Conservation (phyloP, 2,113 vertebrate genomes). For the Crocuta crocuta region DNA sequence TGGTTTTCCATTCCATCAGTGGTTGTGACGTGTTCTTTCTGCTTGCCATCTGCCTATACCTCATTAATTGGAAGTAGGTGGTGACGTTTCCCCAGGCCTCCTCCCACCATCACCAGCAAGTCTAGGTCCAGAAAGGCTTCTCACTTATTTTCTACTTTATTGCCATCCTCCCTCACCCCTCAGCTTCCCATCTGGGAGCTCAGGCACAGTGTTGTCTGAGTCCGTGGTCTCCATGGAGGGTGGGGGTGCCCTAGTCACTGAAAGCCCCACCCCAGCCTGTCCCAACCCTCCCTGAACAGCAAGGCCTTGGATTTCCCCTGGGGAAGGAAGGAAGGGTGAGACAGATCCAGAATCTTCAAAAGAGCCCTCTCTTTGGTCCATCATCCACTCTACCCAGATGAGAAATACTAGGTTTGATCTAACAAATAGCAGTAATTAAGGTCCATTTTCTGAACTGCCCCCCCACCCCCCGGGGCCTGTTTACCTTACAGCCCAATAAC, state of each 20-base stretch:
- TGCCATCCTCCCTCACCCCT: accelerated
- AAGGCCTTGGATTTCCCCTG: neutral
- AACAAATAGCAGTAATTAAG: conserved; percentile 69
- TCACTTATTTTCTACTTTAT: neutral
- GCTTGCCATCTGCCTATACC: conserved; percentile 2
- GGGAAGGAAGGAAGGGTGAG: neutral
- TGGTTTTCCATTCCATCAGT: conserved; percentile 44
- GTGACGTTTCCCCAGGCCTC: neutral
- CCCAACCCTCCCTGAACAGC: neutral
- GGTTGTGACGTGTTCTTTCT: conserved; percentile 7
- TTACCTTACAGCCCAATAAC: conserved; percentile 4
- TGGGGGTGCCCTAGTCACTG: neutral
- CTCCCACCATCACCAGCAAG: neutral
- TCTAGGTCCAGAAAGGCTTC: neutral
- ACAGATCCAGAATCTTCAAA: conserved; percentile 3
- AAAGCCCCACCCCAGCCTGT: neutral
- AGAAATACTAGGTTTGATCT: conserved; percentile 57
- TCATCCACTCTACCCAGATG: neutral
- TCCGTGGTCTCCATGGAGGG: neutral
- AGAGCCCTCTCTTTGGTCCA: neutral
- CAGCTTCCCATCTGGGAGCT: neutral
- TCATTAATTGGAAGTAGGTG: neutral
- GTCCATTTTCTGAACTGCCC: conserved; percentile 37
- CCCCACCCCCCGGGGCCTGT: neutral
- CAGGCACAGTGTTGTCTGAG: neutral